Base-by-base conservation (phyloP, 1,140 invertebrate species). In the Cyclargus thomasi region DNA sequence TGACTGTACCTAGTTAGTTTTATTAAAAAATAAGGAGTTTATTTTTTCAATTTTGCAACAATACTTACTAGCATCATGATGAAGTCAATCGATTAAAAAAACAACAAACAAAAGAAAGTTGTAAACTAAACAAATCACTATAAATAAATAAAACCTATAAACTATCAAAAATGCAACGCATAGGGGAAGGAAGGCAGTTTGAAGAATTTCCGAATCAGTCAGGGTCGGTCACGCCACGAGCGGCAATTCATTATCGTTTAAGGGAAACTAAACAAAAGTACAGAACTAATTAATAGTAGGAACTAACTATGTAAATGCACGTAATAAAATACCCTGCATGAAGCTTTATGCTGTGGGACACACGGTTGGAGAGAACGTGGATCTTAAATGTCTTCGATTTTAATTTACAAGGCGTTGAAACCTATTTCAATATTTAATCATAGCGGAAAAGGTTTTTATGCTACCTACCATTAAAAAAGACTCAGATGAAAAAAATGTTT, bases 251-350 rank as follows among this genome's bases (percentile, higher is more conserved):
- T 68, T 71, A 67, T 68, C 64, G 70, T 68, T 76, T 68, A 73
- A 68, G 64, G 69, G 62, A 68, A 76, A 63, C 67, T 63, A 67
- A 79, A 78, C 74, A 75, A 75, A 80, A 80, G 74, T 79, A 70
- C 68, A 69, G 70, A 73, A 80, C 73, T 77, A 80, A 82, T 82
- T 82, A 80, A 79, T 80, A 75, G 72, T 71, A 72, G 72, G 66
- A 71, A 73, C 64, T 75, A 75, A 78, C 74, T 78, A 76, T 77
- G 78, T 80, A 80, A 78, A 79, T 76, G 75, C 72, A 71, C 71
- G 67, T 63, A 67, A 67, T 66, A 66, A 66, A 72, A 70, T 79
- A 67, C 65, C 71, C 74, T 68, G 74, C 69, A 65, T 71, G 73
- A 59, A 71, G 73, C 68, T 74, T 65, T 39, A 70, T 66, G 10